These are phyloP conservation scores for Nephotettix cincticeps DNA, from an alignment of 1,140 invertebrate species.

Conservation along the genomic window DNA sequence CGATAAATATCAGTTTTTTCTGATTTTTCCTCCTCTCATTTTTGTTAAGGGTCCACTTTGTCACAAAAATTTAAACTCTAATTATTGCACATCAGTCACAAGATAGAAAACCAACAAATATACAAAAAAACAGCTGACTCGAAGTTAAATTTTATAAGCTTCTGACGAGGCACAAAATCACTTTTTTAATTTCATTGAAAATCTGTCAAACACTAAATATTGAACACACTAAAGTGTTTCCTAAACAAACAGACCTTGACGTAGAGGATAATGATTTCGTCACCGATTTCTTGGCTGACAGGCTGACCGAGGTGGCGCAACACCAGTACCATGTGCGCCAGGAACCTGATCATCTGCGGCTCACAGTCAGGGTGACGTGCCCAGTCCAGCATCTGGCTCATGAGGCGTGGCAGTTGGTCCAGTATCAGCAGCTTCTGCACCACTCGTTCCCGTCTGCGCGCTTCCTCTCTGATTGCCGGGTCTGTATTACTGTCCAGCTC, in stretches of 20 bases:
- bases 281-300: constrained; percentile 63
- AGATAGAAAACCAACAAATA: too few species aligned
- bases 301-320: constrained; percentile 73
- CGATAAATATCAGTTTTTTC: too few species aligned
- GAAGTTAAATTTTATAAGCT: too few species aligned
- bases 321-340: constrained; percentile 80
- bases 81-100: too few species aligned
- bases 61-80: too few species aligned
- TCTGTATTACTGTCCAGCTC: constrained; percentile 59
- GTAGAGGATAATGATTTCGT: constrained; percentile 72
- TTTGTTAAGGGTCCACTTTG: too few species aligned
- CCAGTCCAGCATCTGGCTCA: constrained; percentile 57
- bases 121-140: too few species aligned
- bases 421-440: constrained; percentile 79
- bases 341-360: constrained; percentile 69
- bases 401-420: constrained; percentile 62
- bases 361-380: constrained; percentile 41
- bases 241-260: constrained; percentile 51
- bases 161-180: too few species aligned
- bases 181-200: too few species aligned
- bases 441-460: constrained; percentile 59
- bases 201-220: too few species aligned
- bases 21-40: too few species aligned
- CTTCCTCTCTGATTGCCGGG: constrained; percentile 52
- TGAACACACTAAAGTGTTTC: too few species aligned